A percentile compares a stretch with the other conserved stretches of the same genome.
phyloP scores from a whole-genome alignment of 1,140 invertebrate species.

The Leptinotarsa defecta region DNA sequence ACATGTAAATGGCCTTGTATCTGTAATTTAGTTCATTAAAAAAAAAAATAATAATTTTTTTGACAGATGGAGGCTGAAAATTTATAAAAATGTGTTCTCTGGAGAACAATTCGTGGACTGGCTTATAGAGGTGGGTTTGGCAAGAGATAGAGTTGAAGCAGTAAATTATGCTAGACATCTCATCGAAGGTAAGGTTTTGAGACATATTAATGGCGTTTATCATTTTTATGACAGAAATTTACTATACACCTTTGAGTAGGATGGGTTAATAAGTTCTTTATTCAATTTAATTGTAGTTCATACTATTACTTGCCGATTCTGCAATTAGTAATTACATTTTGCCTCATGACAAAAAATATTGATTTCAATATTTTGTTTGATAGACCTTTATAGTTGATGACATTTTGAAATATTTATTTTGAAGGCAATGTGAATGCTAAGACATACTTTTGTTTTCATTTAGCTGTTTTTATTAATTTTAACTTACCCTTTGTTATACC shows the following conservation, averaged over 20 bases:
- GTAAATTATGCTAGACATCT: slow-evolving; percentile 82
- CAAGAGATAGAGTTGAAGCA: slow-evolving; percentile 75
- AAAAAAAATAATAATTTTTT: neutral
- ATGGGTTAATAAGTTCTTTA: neutral
- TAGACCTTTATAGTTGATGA: neutral
- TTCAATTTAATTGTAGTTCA: neutral
- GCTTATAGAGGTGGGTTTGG: slow-evolving; percentile 79
- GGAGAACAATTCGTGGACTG: slow-evolving; percentile 85
- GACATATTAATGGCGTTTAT: slow-evolving; percentile 79
- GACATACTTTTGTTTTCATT: no score
- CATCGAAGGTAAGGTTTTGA: slow-evolving; percentile 79
- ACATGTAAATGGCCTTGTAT: no score
- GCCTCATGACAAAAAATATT: neutral
- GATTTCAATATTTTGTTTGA: neutral
- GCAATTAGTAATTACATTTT: neutral
- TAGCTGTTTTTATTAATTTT: no score
- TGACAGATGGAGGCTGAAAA: slow-evolving; percentile 69
- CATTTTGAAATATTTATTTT: no score
- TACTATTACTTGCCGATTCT: neutral
- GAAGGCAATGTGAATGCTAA: no score
- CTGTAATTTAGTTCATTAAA: no score
- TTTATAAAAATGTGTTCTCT: slow-evolving; percentile 79
- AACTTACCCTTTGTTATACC: no score
- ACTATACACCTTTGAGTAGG: slow-evolving; percentile 67
- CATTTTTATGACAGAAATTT: slow-evolving; percentile 78